Base-by-base conservation (phyloP, 2,797 vertebrate species). In the Cossypha caffra region DNA sequence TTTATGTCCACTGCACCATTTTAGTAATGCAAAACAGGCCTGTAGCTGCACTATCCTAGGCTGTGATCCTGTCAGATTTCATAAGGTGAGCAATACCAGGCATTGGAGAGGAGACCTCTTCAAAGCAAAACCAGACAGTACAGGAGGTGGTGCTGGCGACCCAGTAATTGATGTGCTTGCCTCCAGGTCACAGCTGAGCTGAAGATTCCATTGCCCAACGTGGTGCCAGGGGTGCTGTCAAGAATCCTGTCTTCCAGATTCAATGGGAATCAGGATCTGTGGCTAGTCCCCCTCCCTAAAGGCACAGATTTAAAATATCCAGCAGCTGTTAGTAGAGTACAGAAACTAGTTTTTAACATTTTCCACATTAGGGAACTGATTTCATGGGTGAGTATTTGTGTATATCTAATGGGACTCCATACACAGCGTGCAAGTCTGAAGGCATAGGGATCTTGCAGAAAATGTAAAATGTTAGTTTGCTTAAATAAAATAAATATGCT, bases 41-140 rank as follows among this genome's bases (percentile, higher is more conserved):
- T 23, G 1, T 38, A 45, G n/a, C 85, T 86, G 66, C 38, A n/a
- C 21, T 64, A 0, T 86, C 64, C 83, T 74, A 15, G 68, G 45
- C 78, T 94, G 52, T 54, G 75, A 91, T 91, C 55, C 72, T 91
- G 93, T 88, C 94, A 93, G 55, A 54, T 88, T 77, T 91, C 75
- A 80, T 94, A 86, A 90, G 38, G 50, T 54, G 69, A 96, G 87
- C 50, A 74, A 64, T 26, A 38, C 29, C 91, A 90, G 81, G 38
- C 59, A 50, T 1, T 86, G 67, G 71, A 93, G 89, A 78, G 51
- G 57, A 95, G 57, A 58, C 28, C 8, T 42, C 64, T 89, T 79
- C 90, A 88, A 91, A 93, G 75, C 35, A 77, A 80, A 83, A 26
- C 12, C 69, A 90, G 75, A 77, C 37, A 75, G 35, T 74, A 16